phyloP scores from a whole-genome alignment of 2,888 invertebrate species.

The Athetis lepigone region DNA sequence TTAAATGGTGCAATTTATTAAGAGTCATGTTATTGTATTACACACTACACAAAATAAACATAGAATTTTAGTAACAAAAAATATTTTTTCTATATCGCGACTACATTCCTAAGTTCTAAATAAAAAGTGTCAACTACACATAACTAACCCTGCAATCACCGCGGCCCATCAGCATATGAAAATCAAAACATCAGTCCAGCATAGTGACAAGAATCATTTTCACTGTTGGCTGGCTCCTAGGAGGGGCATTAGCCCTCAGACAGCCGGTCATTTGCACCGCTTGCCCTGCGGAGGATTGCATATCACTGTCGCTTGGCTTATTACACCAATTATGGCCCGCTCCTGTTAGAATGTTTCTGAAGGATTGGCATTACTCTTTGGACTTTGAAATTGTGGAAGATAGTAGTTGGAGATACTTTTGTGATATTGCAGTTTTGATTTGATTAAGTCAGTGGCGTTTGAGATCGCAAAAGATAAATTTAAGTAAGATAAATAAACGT shows the following conservation, averaged over 20 bases:
- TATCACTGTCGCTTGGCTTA: conserved; percentile 62
- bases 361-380: conserved; percentile 50
- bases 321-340: conserved; percentile 63
- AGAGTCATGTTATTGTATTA: no score
- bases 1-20: no score
- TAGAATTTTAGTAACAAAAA: no score
- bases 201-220: conserved; percentile 51
- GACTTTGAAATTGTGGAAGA: conserved; percentile 23
- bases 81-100: no score
- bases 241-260: conserved; percentile 56
- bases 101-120: neutral
- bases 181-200: conserved; percentile 48
- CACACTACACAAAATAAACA: no score
- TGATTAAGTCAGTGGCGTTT: neutral
- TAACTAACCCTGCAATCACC: neutral
- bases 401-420: conserved; percentile 18
- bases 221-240: conserved; percentile 54
- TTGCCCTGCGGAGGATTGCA: conserved; percentile 60
- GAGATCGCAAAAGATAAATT: no score
- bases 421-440: neutral
- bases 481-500: no score
- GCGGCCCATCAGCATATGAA: conserved; percentile 24
- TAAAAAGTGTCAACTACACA: neutral
- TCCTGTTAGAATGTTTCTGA: conserved; percentile 40
- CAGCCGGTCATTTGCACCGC: conserved; percentile 51